These are phyloP conservation scores for Patella caerulea DNA, from an alignment of 2,888 invertebrate species.

Conservation along the genomic window DNA sequence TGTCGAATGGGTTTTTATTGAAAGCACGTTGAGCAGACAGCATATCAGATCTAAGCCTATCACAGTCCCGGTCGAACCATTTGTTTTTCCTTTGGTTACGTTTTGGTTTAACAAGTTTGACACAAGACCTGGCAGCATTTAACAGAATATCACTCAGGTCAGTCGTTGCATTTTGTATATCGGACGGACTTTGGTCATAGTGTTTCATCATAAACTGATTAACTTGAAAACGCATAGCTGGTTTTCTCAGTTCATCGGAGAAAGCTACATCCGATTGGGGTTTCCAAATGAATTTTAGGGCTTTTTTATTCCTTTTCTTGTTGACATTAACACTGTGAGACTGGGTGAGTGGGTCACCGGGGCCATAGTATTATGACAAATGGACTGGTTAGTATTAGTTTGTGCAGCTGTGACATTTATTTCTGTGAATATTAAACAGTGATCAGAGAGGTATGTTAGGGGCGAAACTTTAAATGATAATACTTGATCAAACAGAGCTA, in stretches of 20 bases:
- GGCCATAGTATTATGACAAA: too few species aligned
- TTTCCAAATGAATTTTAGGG: too few species aligned
- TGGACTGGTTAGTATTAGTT: too few species aligned
- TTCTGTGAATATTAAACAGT: background rate
- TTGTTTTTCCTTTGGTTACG: background rate
- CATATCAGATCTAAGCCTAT: background rate
- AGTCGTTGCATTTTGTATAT: background rate
- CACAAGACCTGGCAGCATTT: background rate
- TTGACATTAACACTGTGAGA: too few species aligned
- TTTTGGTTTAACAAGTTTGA: background rate
- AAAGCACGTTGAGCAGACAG: background rate
- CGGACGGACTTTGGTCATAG: background rate
- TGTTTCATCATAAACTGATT: too few species aligned
- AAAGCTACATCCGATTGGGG: too few species aligned
- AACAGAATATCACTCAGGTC: background rate
- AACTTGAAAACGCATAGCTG: too few species aligned
- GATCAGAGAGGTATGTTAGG: background rate
- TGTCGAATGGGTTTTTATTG: background rate
- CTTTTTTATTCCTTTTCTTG: too few species aligned
- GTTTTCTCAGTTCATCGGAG: too few species aligned
- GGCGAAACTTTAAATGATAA: background rate
- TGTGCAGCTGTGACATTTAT: too few species aligned
- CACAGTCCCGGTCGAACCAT: constrained; percentile 2
- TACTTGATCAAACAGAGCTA: background rate
- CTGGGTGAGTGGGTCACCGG: too few species aligned